Evolutionary conservation across 1,140 invertebrate genomes (phyloP), one percentile per base, ranked within the genome.

Genomic region (Pseudomyrmex sp.): DNA sequence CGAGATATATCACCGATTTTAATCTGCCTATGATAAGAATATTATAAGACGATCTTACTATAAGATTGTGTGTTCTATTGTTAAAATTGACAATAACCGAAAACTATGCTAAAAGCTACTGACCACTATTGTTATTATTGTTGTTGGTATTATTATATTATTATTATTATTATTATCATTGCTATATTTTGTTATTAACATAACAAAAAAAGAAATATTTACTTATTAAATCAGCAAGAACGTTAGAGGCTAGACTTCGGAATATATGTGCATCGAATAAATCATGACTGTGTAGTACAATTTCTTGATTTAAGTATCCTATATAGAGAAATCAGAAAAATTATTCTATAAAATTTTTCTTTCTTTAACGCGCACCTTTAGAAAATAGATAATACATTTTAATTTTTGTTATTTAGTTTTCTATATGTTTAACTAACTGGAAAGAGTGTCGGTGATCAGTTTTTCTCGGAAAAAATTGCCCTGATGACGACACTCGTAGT

Each of bases 391-490:
- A 35, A 35, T 35, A 35, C 0, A 5, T 35, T 35, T 35, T 35
- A 35, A 35, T 2, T 35, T 35, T 35, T 7, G 35, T 7, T 7
- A 35, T 23, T 35, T 7, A 58, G 13, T 56, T n/a, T 4, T 48
- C 0, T 20, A 68, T 70, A 10, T 7, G 18, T 48, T 79, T 2
- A 72, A 84, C 76, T 87, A 35, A 93, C 92, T 88, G 0, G 92
- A 92, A 18, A 93, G 59, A 9, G 89, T 90, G 2, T 75, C 59
- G 0, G 75, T 87, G 72, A 93, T 93, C 18, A 86, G 72, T 26
- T 89, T 89, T 44, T 93, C 92, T 48, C 92, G 91, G 44, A 93
- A 93, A 20, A 89, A 91, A 74, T 72, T 89, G 1, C 90, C 91
- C 61, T 90, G 91, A 44, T 90, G 93, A 65, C 90, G 87, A 82